A percentile compares a stretch with the other conserved stretches of the same genome.
phyloP scores from a whole-genome alignment of 92 coral and sea anemone species.

The Galaxea fascicularis region DNA sequence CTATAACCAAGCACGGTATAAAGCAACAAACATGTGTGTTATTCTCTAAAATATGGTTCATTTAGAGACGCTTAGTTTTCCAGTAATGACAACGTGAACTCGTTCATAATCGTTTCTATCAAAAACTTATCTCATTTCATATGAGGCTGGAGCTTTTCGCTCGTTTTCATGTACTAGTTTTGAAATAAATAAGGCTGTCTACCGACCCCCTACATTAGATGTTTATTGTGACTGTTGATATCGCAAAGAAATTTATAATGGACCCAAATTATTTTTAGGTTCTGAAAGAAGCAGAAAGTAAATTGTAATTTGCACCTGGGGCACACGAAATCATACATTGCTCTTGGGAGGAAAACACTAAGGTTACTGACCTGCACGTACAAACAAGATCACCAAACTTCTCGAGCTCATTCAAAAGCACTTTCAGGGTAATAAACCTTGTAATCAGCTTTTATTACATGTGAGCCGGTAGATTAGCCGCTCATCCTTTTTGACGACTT shows the following conservation, averaged over 20 bases:
- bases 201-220: background rate
- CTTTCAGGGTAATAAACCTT: no score
- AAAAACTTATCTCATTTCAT: no score
- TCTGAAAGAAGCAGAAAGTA: background rate
- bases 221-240: background rate
- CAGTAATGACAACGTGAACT: no score
- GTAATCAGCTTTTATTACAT: no score
- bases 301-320: background rate
- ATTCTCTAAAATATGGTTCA: background rate
- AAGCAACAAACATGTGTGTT: background rate
- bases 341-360: background rate
- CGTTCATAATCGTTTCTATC: no score
- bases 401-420: no score
- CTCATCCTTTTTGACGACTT: no score
- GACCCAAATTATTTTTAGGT: background rate
- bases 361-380: background rate
- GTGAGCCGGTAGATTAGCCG: no score
- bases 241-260: background rate
- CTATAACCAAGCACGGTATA: background rate
- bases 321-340: background rate
- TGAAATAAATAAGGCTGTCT: background rate
- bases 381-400: background rate
- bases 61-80: no score
- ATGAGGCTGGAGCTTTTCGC: background rate
- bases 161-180: background rate